A percentile compares a stretch with the other conserved stretches of the same genome.
Evolutionary conservation across 1,140 invertebrate species (phyloP).

Genomic region (Panonychus citri): DNA sequence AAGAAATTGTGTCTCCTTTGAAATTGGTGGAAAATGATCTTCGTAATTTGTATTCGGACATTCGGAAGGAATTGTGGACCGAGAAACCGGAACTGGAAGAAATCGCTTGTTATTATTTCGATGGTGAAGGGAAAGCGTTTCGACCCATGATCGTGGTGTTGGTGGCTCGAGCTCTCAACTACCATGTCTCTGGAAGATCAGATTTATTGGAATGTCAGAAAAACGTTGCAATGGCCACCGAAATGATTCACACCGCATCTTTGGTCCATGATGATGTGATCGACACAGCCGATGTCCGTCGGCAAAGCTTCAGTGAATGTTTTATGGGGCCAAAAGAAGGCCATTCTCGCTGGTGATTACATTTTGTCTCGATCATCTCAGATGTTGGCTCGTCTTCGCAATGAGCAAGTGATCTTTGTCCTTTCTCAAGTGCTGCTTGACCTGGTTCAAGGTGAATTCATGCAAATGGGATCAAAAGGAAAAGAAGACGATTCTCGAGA

Average conservation of each 20-base stretch:
- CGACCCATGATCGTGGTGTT: constrained; percentile 73
- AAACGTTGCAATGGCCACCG: constrained; percentile 79
- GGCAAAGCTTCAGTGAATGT: constrained; percentile 86
- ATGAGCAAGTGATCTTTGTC: constrained; percentile 70
- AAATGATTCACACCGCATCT: constrained; percentile 98
- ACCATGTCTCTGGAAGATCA: constrained; percentile 33
- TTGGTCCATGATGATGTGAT: constrained; percentile 98
- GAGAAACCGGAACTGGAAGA: constrained; percentile 51
- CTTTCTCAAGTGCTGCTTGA: constrained; percentile 52
- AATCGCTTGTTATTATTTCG: constrained; percentile 84
- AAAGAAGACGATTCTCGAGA: constrained; percentile 68
- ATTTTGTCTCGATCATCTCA: constrained; percentile 80
- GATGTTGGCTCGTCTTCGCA: constrained; percentile 68
- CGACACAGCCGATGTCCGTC: constrained; percentile 69
- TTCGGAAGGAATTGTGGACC: constrained; percentile 48
- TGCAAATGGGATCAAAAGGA: constrained; percentile 3
- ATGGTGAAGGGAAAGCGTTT: constrained; percentile 81
- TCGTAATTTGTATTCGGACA: constrained; percentile 40
- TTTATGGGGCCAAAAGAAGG: constrained; percentile 91
- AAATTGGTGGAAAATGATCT: constrained; percentile 57
- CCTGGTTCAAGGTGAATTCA: constrained; percentile 84
- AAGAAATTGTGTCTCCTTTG: constrained; percentile 52
- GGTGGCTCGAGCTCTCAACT: constrained; percentile 73
- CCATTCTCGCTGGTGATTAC: constrained; percentile 89
- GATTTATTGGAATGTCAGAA: constrained; percentile 34